Percentiles rank a stretch among this genome's conserved stretches.
phyloP scores from a whole-genome alignment of 2,797 vertebrate species.

The Tiaroga cobitis region DNA sequence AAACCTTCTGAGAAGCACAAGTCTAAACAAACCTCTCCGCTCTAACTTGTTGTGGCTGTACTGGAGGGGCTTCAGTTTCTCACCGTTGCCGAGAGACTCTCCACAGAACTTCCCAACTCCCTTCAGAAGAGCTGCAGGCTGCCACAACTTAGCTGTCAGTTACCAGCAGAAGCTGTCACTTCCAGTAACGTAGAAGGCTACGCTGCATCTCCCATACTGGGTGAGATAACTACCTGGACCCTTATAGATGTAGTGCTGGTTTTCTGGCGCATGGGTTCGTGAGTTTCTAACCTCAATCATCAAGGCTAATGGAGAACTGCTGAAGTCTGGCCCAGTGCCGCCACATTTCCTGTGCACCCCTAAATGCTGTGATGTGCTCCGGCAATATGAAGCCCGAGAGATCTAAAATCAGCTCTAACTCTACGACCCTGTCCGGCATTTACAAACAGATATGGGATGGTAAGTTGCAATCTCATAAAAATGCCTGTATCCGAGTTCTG shows the following conservation, averaged over 20 bases:
- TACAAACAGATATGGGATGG: slow-evolving; percentile 8
- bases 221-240: slow-evolving; percentile 30
- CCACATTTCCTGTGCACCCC: slow-evolving; percentile 15
- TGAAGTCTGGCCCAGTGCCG: slow-evolving; percentile 16
- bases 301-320: slow-evolving; percentile 38
- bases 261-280: slow-evolving; percentile 35
- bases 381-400: neutral
- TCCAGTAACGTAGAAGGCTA: slow-evolving; percentile 19
- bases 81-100: neutral
- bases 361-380: slow-evolving; percentile 19
- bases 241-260: slow-evolving; percentile 22
- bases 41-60: neutral
- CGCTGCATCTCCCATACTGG: slow-evolving; percentile 9
- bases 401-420: neutral
- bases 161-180: slow-evolving; percentile 31
- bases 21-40: slow-evolving; percentile 7
- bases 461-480: slow-evolving; percentile 25
- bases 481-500: neutral
- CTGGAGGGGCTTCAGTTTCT: slow-evolving; percentile 13
- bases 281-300: slow-evolving; percentile 48
- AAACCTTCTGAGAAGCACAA: neutral
- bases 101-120: slow-evolving; percentile 7
- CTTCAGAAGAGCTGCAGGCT: slow-evolving; percentile 40
- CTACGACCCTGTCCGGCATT: neutral
- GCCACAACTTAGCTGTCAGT: slow-evolving; percentile 42